Conservation (phyloP, 2,113 vertebrate species). For the Osmerus mordax region DNA sequence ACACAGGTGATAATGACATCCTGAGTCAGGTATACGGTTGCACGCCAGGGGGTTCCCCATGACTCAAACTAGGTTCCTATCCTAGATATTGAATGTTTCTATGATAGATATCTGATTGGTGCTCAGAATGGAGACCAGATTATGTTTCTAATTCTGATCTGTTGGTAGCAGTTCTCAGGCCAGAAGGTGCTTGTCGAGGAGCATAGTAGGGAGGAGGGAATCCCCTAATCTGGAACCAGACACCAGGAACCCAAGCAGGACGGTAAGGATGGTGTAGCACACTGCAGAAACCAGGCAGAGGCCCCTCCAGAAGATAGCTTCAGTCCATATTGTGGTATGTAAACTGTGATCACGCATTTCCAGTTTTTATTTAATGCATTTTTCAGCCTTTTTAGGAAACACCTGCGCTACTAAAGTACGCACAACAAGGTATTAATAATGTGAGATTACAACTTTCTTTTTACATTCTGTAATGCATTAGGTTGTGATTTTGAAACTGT, state of each 20-base stretch:
- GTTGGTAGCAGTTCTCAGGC: too few species aligned
- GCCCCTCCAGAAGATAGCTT: too few species aligned
- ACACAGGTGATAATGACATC: constrained; percentile 22
- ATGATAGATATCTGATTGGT: not conserved
- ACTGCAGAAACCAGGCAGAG: too few species aligned
- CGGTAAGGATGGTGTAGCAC: not conserved
- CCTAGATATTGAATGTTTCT: constrained; percentile 2
- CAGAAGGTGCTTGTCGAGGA: not conserved
- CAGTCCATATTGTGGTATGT: too few species aligned
- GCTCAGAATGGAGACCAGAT: constrained; percentile 1
- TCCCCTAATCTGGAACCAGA: constrained; percentile 54
- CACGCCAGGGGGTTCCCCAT: constrained; percentile 41
- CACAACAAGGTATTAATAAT: too few species aligned
- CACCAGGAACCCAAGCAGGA: constrained; percentile 18
- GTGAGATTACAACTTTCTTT: too few species aligned
- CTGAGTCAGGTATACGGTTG: constrained; percentile 31
- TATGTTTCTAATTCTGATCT: constrained; percentile 26
- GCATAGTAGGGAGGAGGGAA: constrained; percentile 33
- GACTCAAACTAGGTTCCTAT: constrained; percentile 11
- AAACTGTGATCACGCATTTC: too few species aligned
- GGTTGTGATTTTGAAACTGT: too few species aligned
- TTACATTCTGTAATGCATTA: too few species aligned
- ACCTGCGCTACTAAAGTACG: too few species aligned
- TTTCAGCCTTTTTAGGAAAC: too few species aligned
- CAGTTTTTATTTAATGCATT: too few species aligned